These are phyloP conservation scores for Cephalopachus bancanus DNA, from an alignment of 2,797 vertebrate species.

Conservation along the genomic window DNA sequence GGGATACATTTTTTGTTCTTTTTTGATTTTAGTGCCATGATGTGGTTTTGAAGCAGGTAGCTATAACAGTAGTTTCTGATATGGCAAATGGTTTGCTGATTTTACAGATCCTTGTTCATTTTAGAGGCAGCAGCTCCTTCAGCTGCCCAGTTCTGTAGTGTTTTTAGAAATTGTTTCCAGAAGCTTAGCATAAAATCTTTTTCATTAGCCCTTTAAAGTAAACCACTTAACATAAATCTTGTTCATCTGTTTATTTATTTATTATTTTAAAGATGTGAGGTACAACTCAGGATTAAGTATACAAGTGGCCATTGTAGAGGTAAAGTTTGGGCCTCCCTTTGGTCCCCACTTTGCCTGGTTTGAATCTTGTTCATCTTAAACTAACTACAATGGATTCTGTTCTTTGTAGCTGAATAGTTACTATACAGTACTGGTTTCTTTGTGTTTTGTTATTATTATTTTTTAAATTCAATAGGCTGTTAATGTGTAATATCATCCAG, in stretches of 20 bases:
- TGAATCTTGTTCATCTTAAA: conserved; percentile 2
- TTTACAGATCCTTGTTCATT: not conserved
- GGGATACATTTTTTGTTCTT: not conserved
- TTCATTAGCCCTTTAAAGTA: conserved; percentile 20
- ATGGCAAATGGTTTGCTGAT: not conserved
- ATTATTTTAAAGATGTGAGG: too few species aligned
- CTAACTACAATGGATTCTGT: not conserved
- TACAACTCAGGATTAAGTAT: too few species aligned
- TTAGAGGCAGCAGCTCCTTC: conserved; percentile 33
- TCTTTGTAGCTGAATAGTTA: not conserved
- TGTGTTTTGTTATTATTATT: not conserved
- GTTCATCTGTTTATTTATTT: too few species aligned
- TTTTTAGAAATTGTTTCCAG: conserved; percentile 17
- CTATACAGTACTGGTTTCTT: not conserved
- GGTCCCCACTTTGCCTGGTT: too few species aligned
- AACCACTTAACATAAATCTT: not conserved
- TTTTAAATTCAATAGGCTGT: not conserved
- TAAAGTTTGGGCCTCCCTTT: too few species aligned
- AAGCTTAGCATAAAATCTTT: not conserved
- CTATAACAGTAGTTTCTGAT: not conserved
- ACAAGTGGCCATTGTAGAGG: too few species aligned
- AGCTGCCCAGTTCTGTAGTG: not conserved
- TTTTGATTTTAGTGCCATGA: not conserved
- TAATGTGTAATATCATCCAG: not conserved
- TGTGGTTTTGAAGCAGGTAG: not conserved